Percentiles rank a stretch among this genome's conserved stretches.
These are phyloP conservation scores for Physella acuta DNA, from an alignment of 1,140 invertebrate genomes.

Conservation along the genomic window DNA sequence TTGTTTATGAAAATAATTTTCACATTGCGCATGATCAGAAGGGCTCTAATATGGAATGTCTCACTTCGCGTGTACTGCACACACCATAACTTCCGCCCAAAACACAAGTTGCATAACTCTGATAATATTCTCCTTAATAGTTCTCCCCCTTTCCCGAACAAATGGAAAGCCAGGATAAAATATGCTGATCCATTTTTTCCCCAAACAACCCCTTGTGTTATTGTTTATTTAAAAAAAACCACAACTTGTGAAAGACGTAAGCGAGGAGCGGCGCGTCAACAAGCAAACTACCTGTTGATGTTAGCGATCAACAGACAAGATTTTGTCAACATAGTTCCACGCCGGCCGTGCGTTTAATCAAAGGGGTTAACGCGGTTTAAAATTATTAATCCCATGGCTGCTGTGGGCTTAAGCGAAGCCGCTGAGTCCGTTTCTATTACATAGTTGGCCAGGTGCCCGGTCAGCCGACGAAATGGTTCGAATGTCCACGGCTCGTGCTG, in stretches of 20 bases:
- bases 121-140: too few species aligned
- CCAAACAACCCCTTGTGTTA: not conserved
- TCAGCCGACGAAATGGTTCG: not conserved
- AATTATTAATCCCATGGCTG: slow-evolving; percentile 12
- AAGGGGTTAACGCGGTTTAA: slow-evolving; percentile 8
- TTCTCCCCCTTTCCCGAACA: too few species aligned
- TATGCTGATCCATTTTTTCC: not conserved
- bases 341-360: not conserved
- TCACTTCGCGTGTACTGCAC: too few species aligned
- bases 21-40: too few species aligned
- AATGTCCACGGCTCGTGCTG: not conserved
- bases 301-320: not conserved
- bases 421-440: not conserved
- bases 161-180: not conserved
- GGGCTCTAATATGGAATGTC: too few species aligned
- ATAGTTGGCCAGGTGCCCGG: not conserved
- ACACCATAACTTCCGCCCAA: too few species aligned
- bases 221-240: slow-evolving; percentile 9
- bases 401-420: slow-evolving; percentile 18
- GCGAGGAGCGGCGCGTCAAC: not conserved
- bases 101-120: too few species aligned
- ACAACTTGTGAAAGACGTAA: not conserved
- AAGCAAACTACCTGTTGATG: not conserved
- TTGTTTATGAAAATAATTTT: too few species aligned
- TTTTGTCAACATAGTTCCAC: not conserved